Base-by-base conservation (phyloP, 2,113 vertebrate genomes). In the Python bivittatus region DNA sequence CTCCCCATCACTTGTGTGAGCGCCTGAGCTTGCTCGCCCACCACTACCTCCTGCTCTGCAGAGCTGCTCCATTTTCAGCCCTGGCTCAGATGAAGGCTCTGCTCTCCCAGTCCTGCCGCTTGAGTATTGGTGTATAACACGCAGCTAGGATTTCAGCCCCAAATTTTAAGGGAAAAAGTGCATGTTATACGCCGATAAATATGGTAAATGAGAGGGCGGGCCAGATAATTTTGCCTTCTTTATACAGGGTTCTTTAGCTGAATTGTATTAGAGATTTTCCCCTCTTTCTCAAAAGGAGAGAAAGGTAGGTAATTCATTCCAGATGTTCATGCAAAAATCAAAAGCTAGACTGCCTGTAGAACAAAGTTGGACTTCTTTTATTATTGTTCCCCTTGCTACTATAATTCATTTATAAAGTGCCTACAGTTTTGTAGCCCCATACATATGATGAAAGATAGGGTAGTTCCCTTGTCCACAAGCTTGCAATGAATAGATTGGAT, bases 221-320 rank as follows among this genome's bases (percentile, higher is more conserved):
- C 92, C 95, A 95, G 13, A 58, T 84, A 90, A 90, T 48, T 27
- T 84, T 58, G 54, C 93, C 86, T 90, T 90, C 90, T 96, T 87
- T 96, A 88, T 89, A 94, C 91, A 92, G 86, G 90, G 93, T 91
- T 93, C 91, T 90, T 91, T 42, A 38, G 92, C 86, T 92, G 94
- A 97, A 94, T 94, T 94, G 93, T 93, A 94, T 92, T 94, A 95
- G 95, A 96, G 96, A 97, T 96, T 97, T 95, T 93, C 94, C 83
- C 91, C 12, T 56, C 53, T 57, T 84, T 90, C 53, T 83, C 33
- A 57, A 58, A 44, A 2, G 44, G 54, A 58, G 54, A n/a, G 4
- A 90, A 60, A 95, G 96, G 91, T 92, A 44, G 93, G 92, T 96
- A 97, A 96, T 58, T 88, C 42, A 0, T 93, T 97, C 92, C 97